Conservation (phyloP, 2,888 invertebrate species). For the Plagodis dolabraria region DNA sequence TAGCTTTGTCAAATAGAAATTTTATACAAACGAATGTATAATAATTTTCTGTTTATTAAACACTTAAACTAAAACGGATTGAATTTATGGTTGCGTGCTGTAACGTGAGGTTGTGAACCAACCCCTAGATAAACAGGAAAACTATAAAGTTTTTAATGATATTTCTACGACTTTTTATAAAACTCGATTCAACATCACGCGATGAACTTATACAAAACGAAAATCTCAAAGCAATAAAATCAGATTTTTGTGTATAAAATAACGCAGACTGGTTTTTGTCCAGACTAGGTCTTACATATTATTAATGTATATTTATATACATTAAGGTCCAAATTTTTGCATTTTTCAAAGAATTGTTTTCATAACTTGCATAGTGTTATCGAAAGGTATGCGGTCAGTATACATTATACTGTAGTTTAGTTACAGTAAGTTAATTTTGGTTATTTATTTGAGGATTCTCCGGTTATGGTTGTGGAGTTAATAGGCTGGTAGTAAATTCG, state of each 20-base stretch:
- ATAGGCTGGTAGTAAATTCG: constrained; percentile 32
- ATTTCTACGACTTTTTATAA: constrained; percentile 4
- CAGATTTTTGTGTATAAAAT: neutral
- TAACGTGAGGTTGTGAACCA: neutral
- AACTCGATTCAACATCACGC: neutral
- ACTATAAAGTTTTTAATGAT: constrained; percentile 1
- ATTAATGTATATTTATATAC: neutral
- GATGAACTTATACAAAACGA: neutral
- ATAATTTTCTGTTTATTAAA: too few species aligned
- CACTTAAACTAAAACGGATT: too few species aligned
- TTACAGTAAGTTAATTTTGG: constrained; percentile 31
- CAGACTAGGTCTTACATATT: neutral
- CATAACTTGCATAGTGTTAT: constrained; percentile 12
- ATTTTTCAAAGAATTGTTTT: constrained; percentile 7
- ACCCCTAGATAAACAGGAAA: neutral
- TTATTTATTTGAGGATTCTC: constrained; percentile 47
- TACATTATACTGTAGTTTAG: constrained; percentile 9
- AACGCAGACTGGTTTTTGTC: neutral
- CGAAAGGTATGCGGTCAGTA: constrained; percentile 23
- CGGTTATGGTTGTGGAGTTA: constrained; percentile 33
- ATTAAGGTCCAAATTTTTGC: neutral
- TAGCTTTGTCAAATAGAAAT: too few species aligned
- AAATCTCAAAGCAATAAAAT: neutral
- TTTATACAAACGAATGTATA: too few species aligned
- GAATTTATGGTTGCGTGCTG: constrained; percentile 6